Evolutionary conservation across 2,888 invertebrate genomes (phyloP).

Genomic region (Sipha maydis): DNA sequence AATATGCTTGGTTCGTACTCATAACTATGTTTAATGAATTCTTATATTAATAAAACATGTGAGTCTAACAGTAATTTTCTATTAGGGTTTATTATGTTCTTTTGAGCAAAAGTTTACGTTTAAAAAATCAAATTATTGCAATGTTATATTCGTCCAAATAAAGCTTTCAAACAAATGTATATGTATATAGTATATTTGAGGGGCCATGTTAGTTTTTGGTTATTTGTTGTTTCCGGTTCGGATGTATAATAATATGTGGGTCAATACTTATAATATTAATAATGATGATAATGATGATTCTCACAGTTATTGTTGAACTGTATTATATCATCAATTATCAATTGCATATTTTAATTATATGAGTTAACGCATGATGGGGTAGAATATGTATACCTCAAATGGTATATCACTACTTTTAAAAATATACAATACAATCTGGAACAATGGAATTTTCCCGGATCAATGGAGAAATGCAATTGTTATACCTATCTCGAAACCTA

Average conservation of each 20-base stretch:
- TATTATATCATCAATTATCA: background rate
- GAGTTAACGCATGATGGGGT: too few species aligned
- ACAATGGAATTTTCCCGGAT: too few species aligned
- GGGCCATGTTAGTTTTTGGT: background rate
- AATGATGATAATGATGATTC: background rate
- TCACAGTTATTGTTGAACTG: background rate
- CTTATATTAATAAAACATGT: background rate
- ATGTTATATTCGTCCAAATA: background rate
- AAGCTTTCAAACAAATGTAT: background rate
- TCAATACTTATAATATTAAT: background rate
- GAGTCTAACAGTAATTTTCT: background rate
- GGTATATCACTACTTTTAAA: too few species aligned
- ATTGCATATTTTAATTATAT: background rate
- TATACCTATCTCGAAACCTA: too few species aligned
- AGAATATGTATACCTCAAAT: too few species aligned
- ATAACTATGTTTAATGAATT: background rate
- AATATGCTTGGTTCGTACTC: background rate
- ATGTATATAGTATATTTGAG: background rate
- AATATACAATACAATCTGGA: too few species aligned
- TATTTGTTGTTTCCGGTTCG: background rate
- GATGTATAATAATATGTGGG: background rate
- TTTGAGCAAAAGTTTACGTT: background rate
- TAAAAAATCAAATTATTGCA: background rate
- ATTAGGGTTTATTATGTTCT: background rate
- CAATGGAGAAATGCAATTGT: too few species aligned